phyloP scores from a whole-genome alignment of 2,888 invertebrate genomes.

The Pristionchus arcanus region DNA sequence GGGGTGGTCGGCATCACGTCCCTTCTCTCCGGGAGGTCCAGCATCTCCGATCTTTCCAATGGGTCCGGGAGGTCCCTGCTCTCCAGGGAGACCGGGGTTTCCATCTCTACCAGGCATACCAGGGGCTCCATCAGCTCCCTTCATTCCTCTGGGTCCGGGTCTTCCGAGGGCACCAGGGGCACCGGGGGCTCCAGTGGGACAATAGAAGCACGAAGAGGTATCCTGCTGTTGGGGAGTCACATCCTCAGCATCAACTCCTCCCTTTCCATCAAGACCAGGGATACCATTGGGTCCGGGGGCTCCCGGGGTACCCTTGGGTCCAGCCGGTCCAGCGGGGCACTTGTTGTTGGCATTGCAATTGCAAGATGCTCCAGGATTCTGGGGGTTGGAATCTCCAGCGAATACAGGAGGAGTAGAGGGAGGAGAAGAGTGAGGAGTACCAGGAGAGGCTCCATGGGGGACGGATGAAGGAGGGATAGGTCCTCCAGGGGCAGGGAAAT shows the following conservation, averaged over 20 bases:
- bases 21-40: slow-evolving; percentile 77
- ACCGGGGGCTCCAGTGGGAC: slow-evolving; percentile 76
- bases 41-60: slow-evolving; percentile 76
- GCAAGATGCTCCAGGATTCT: slow-evolving; percentile 62
- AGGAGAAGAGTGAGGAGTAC: slow-evolving; percentile 68
- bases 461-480: slow-evolving; percentile 53
- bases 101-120: slow-evolving; percentile 76
- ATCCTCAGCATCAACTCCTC: slow-evolving; percentile 74
- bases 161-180: slow-evolving; percentile 76
- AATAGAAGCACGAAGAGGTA: slow-evolving; percentile 75
- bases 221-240: slow-evolving; percentile 74
- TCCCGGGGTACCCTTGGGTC: slow-evolving; percentile 75
- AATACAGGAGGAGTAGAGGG: slow-evolving; percentile 72
- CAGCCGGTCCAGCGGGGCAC: slow-evolving; percentile 75
- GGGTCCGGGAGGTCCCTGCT: slow-evolving; percentile 75
- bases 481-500: slow-evolving; percentile 36
- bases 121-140: slow-evolving; percentile 74
- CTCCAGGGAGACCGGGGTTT: slow-evolving; percentile 74
- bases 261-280: slow-evolving; percentile 74
- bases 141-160: slow-evolving; percentile 75
- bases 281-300: slow-evolving; percentile 73
- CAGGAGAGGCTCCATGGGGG: slow-evolving; percentile 62
- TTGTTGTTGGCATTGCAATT: slow-evolving; percentile 72
- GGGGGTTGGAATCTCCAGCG: slow-evolving; percentile 63
- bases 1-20: slow-evolving; percentile 76